Evolutionary conservation across 2,888 invertebrate genomes (phyloP), one percentile per base, ranked within the genome.

Genomic region (Coenonympha glycerion): DNA sequence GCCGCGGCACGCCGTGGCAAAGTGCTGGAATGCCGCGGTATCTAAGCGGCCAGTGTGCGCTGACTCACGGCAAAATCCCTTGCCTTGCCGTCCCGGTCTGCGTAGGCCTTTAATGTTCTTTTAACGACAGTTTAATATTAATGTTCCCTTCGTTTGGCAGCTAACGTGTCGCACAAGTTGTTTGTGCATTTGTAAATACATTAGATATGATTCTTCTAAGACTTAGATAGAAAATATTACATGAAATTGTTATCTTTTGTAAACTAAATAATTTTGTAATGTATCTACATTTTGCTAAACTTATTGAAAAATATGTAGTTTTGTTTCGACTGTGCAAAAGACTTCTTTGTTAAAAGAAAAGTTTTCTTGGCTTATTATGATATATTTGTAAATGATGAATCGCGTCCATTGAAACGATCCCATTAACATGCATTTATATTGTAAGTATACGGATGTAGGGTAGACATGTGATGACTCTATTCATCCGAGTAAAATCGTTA

Each of bases 111-210:
- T n/a, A n/a, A n/a, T 22, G 24, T 45, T 58, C 52, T 57, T 64
- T 52, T 58, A 60, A 60, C 55, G 31, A 41, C 60, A 56, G 59
- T 30, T 58, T 59, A 60, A n/a, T n/a, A n/a, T 57, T 59, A 61
- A 64, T 66, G 75, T 73, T 76, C 80, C 79, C 80, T 84, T 84
- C 83, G 70, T 68, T 66, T 69, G 79, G 81, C 86, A 86, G 85
- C 86, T 85, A 76, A 55, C 65, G 18, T 69, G 68, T 70, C 66
- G 81, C 79, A 77, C 79, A 66, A 64, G 58, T 24, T 59, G 36
- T 13, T 37, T 63, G 78, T 76, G 78, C 73, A 68, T 58, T 68
- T 86, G 84, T 86, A 86, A 79, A 85, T 85, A 83, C 60, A 53
- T 55, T 53, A 80, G 69, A 69, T 78, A 82, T 69, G 75, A 67